Evolutionary conservation across 2,797 vertebrate species (phyloP).

Genomic region (Thaleichthys pacificus): DNA sequence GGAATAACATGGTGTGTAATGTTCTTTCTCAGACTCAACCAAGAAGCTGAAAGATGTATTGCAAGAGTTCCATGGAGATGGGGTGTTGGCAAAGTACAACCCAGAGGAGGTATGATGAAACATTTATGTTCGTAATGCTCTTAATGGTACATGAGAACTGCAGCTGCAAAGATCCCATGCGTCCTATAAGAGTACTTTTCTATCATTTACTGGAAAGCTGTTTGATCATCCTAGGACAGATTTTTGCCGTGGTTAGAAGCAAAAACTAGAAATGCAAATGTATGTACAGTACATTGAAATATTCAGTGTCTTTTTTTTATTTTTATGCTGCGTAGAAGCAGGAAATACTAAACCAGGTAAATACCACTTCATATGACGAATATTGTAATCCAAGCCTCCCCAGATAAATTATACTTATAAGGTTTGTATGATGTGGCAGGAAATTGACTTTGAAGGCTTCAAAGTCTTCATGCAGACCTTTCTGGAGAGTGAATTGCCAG

Average conservation of each 20-base stretch:
- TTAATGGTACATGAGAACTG: too few species aligned
- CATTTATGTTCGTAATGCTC: too few species aligned
- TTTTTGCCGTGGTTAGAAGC: too few species aligned
- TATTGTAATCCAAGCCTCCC: background rate
- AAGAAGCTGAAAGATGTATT: constrained; percentile 95
- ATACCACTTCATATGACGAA: constrained; percentile 28
- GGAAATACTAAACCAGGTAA: constrained; percentile 92
- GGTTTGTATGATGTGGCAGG: constrained; percentile 57
- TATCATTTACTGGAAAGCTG: too few species aligned
- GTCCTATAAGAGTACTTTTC: too few species aligned
- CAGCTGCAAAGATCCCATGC: too few species aligned
- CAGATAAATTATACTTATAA: constrained; percentile 1
- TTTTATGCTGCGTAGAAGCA: constrained; percentile 82
- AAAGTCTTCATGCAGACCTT: constrained; percentile 96
- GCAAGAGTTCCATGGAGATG: constrained; percentile 92
- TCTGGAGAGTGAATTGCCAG: constrained; percentile 87
- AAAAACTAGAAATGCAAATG: too few species aligned
- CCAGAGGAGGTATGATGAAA: constrained; percentile 83
- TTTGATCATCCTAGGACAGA: too few species aligned
- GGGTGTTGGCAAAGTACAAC: constrained; percentile 92
- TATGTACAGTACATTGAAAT: background rate
- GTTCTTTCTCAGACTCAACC: constrained; percentile 83
- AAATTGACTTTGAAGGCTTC: constrained; percentile 93
- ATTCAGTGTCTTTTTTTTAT: constrained; percentile 17
- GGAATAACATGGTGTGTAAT: background rate